These are phyloP conservation scores for Eupelmus urozonus DNA, from an alignment of 2,888 invertebrate genomes.

Conservation along the genomic window DNA sequence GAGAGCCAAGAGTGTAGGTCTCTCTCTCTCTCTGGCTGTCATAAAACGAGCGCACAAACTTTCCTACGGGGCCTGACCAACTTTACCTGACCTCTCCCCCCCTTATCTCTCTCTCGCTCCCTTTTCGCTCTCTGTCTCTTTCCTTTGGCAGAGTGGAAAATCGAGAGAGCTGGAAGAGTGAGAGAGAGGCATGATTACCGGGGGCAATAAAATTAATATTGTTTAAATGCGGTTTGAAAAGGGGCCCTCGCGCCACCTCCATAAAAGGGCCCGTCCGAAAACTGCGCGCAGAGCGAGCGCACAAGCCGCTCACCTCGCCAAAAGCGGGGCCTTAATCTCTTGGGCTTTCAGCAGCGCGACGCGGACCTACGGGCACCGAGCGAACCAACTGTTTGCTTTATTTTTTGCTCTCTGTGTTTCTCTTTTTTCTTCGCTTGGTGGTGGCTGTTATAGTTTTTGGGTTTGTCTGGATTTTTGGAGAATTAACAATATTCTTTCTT, in stretches of 20 bases:
- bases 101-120: conserved; percentile 4
- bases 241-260: conserved; percentile 51
- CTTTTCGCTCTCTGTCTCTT: neutral
- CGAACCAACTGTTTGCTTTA: too few relatives aligned
- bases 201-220: conserved; percentile 68
- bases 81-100: conserved; percentile 17
- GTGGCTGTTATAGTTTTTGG: too few relatives aligned
- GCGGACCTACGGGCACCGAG: too few relatives aligned
- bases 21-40: neutral
- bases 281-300: neutral
- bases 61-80: conserved; percentile 19
- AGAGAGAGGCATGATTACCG: conserved; percentile 55
- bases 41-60: conserved; percentile 46
- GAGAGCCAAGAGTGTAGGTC: too few relatives aligned
- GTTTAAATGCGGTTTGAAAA: conserved; percentile 68
- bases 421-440: too few relatives aligned
- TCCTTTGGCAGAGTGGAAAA: neutral
- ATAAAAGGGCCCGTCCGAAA: too few relatives aligned
- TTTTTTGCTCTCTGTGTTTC: neutral
- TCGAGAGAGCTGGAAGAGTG: neutral
- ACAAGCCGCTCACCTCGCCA: neutral
- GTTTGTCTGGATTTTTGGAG: too few relatives aligned
- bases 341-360: neutral
- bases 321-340: neutral
- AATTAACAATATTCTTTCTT: too few relatives aligned